Conservation (phyloP, 2,797 vertebrate species). For the Sternarchorhynchus goeldii region DNA sequence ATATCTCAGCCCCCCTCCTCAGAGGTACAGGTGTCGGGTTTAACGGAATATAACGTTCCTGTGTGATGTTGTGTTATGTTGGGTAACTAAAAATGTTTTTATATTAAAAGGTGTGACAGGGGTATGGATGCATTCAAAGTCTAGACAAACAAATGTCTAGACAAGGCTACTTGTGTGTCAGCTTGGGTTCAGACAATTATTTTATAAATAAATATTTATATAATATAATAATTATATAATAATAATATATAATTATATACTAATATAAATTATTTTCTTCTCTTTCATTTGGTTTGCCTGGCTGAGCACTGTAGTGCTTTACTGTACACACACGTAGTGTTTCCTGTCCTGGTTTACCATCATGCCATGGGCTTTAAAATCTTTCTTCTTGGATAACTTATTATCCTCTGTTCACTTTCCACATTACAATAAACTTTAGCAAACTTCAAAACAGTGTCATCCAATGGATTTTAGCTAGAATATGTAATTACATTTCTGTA, state of each 20-base stretch:
- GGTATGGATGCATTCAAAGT: too few species aligned
- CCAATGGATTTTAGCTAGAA: not conserved
- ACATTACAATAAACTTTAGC: not conserved
- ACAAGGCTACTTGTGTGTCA: not conserved
- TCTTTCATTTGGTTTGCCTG: slow-evolving; percentile 4
- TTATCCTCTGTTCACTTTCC: not conserved
- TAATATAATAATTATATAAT: too few species aligned
- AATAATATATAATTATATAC: too few species aligned
- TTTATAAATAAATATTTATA: too few species aligned
- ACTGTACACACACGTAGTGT: not conserved
- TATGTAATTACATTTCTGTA: not conserved
- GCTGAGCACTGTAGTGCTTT: not conserved
- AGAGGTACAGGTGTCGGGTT: not conserved
- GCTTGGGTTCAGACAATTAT: not conserved
- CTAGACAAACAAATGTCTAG: slow-evolving; percentile 1
- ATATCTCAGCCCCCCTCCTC: not conserved
- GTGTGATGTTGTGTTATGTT: too few species aligned
- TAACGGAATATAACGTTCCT: not conserved
- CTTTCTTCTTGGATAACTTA: not conserved
- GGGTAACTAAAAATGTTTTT: too few species aligned
- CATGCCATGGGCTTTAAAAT: slow-evolving; percentile 11
- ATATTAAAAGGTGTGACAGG: not conserved
- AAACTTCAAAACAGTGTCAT: slow-evolving; percentile 16
- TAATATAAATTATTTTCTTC: too few species aligned
- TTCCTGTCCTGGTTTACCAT: slow-evolving; percentile 5